Conservation (phyloP, 2,888 invertebrate genomes). For the Meghimatium bilineatum region DNA sequence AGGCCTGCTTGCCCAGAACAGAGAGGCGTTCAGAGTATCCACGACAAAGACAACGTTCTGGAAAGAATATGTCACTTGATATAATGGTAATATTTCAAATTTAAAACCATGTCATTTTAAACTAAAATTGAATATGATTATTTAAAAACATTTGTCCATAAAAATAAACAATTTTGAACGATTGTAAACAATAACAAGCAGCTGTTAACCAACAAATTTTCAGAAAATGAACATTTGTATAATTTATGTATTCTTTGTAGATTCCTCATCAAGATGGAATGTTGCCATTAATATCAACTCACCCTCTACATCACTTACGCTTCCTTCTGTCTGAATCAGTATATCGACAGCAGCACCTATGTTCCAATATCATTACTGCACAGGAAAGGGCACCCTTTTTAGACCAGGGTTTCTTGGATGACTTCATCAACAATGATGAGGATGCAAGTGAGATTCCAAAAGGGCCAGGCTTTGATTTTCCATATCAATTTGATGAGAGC, state of each 20-base stretch:
- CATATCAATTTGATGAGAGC: constrained; percentile 69
- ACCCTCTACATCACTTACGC: constrained; percentile 76
- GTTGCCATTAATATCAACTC: constrained; percentile 78
- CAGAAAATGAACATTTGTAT: not conserved
- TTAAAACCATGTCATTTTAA: too few species aligned
- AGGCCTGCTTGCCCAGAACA: too few species aligned
- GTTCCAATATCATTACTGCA: constrained; percentile 76
- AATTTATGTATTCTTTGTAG: constrained; percentile 17
- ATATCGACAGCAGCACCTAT: constrained; percentile 77
- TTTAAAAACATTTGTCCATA: too few species aligned
- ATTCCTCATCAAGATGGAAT: constrained; percentile 75
- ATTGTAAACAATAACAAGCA: too few species aligned
- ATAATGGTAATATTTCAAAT: too few species aligned
- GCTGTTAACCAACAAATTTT: too few species aligned
- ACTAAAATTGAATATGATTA: too few species aligned
- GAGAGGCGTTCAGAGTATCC: too few species aligned
- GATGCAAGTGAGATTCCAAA: constrained; percentile 30
- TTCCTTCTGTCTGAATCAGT: constrained; percentile 76
- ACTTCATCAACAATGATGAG: not conserved
- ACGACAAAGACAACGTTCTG: too few species aligned
- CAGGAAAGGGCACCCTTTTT: constrained; percentile 59
- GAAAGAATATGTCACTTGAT: too few species aligned
- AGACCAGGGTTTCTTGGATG: constrained; percentile 62
- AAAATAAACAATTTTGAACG: too few species aligned
- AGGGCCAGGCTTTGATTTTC: constrained; percentile 61